phyloP scores from a whole-genome alignment of 2,113 vertebrate genomes.

The Nymphicus hollandicus region DNA sequence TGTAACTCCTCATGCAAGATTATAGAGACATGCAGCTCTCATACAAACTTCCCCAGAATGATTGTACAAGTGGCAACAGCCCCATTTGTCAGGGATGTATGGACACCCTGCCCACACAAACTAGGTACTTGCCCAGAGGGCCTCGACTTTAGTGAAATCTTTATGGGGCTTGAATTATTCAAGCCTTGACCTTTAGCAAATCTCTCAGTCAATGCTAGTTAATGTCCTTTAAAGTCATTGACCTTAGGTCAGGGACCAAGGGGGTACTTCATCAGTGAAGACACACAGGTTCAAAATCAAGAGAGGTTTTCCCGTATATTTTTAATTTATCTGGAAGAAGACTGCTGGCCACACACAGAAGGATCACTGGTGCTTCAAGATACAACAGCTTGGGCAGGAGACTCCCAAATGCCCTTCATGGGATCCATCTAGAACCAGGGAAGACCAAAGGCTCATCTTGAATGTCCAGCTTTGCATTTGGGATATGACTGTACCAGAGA shows the following conservation, averaged over 20 bases:
- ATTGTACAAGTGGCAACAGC: not conserved
- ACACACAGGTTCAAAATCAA: not conserved
- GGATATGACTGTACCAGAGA: not conserved
- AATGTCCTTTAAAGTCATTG: slow-evolving; percentile 67
- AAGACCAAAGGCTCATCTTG: not conserved
- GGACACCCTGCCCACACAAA: not conserved
- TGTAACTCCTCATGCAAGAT: not conserved
- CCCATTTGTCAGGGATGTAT: not conserved
- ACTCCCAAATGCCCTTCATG: not conserved
- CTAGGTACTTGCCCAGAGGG: slow-evolving; percentile 49
- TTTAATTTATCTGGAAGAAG: not conserved
- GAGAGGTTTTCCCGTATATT: not conserved
- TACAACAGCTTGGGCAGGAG: accelerated
- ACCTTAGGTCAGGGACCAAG: slow-evolving; percentile 60
- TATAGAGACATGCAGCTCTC: not conserved
- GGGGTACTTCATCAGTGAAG: slow-evolving; percentile 52
- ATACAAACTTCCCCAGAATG: not conserved
- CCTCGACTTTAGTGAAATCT: slow-evolving; percentile 46
- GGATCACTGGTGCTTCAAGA: not conserved
- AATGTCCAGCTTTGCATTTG: not conserved
- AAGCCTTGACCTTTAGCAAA: slow-evolving; percentile 64
- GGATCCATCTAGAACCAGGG: not conserved
- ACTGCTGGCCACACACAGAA: not conserved
- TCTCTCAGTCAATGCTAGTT: slow-evolving; percentile 64
- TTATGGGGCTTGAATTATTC: slow-evolving; percentile 66